Conservation (phyloP, 2,113 vertebrate genomes). For the Hydrochoerus hydrochaeris region DNA sequence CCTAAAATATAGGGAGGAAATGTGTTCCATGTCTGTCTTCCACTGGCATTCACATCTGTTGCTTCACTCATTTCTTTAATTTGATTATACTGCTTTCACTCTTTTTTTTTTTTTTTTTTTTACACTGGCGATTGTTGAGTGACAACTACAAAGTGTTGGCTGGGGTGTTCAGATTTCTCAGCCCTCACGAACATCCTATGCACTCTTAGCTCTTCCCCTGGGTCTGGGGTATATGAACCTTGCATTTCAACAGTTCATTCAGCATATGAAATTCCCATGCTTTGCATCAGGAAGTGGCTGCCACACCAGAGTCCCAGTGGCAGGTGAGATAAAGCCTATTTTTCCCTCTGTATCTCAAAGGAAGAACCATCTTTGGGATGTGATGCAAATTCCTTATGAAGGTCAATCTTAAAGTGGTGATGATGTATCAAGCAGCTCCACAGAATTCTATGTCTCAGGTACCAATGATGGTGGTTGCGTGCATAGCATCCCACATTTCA, state of each 20-base stretch:
- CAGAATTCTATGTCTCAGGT: rapidly evolving
- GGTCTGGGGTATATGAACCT: not conserved
- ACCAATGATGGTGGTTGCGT: rapidly evolving
- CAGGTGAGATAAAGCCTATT: not conserved
- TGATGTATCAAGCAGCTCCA: not conserved
- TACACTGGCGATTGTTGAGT: not conserved
- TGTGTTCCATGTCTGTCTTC: not conserved
- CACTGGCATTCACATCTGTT: not conserved
- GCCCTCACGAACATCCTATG: not conserved
- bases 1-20: not conserved
- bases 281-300: rapidly evolving
- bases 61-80: not conserved
- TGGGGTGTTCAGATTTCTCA: rapidly evolving
- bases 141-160: not conserved
- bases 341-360: not conserved
- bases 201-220: not conserved
- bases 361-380: not conserved
- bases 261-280: not conserved
- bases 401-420: not conserved
- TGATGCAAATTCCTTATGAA: not conserved
- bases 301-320: rapidly evolving
- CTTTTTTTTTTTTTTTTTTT: no score
- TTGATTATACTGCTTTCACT: not conserved
- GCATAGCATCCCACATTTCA: rapidly evolving
- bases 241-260: not conserved